These are phyloP conservation scores for Mythimna impura DNA, from an alignment of 2,888 invertebrate species.

Conservation along the genomic window DNA sequence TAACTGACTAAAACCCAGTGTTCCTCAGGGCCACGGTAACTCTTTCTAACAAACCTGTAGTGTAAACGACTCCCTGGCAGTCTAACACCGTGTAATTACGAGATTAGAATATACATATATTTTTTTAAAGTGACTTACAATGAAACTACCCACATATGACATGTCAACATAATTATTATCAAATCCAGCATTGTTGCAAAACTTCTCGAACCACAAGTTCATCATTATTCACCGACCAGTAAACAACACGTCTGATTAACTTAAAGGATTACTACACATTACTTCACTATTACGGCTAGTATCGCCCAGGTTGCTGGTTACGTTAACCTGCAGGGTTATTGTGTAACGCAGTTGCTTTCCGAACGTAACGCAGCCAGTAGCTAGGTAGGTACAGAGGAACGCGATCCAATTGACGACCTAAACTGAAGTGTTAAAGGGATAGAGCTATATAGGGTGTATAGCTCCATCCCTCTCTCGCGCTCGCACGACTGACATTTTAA, in stretches of 20 bases:
- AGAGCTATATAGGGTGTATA: no score
- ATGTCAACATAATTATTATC: constrained; percentile 62
- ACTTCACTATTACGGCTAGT: constrained; percentile 35
- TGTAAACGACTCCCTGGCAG: no score
- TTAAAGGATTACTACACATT: constrained; percentile 29
- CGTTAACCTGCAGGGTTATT: constrained; percentile 31
- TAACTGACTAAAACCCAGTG: no score
- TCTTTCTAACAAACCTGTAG: no score
- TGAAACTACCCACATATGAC: constrained; percentile 33
- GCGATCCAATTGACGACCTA: no score
- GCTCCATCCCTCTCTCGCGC: no score
- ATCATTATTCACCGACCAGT: constrained; percentile 57
- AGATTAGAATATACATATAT: background rate
- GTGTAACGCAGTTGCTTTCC: constrained; percentile 13
- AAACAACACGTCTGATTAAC: constrained; percentile 41
- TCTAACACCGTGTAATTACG: no score
- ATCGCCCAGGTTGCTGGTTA: constrained; percentile 36
- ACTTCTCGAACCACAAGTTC: constrained; percentile 74
- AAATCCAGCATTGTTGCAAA: constrained; percentile 65
- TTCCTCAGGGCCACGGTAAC: no score
- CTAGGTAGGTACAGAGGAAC: background rate
- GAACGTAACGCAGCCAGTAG: background rate
- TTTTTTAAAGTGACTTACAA: constrained; percentile 49
- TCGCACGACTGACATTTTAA: no score
- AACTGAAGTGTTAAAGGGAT: no score